Base-by-base conservation (phyloP, 2,888 invertebrate genomes). In the Perizoma affinitatum region DNA sequence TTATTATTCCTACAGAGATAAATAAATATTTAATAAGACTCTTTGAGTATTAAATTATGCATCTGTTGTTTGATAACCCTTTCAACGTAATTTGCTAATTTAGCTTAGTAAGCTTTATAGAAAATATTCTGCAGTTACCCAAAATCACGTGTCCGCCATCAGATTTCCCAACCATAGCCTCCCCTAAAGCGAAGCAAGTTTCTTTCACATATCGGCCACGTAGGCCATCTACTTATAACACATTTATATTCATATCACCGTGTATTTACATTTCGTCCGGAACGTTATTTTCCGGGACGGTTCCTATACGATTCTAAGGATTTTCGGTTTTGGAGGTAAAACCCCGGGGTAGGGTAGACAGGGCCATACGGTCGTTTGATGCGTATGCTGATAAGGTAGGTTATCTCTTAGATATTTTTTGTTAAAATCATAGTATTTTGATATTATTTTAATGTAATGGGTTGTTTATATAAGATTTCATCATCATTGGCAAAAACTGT, bases 221-320 rank as follows among this genome's bases (percentile, higher is more conserved):
- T 79, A 75, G 75, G 73, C 75, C 74, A 77, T 80, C 88, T 87
- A 84, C 88, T 91, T 91, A 87, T 81, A 84, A 75, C 74, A 75
- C 88, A 90, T 91, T 91, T 91, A 88, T 90, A 91, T 90, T 90
- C 91, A 91, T 90, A 90, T 88, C 87, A 84, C 84, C 85, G 74
- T 79, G 84, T 89, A 90, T 91, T 90, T 90, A 90, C 90, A 88
- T 90, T 87, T 78, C 82, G 84, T 82, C 83, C 88, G 83, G 76
- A 68, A 80, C 82, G 82, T 83, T 84, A 86, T 76, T 81, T 79
- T 73, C 72, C 75, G 72, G 77, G 79, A 58, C 54, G 83, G 80
- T 83, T 79, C 72, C 74, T 72, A 75, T 80, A 61, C 67, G 56
- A 58, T 65, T 76, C 76, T 75, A 73, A 76, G 70, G 79, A 78